These are phyloP conservation scores for Ceratina calcarata DNA, from an alignment of 1,140 invertebrate genomes.

Conservation along the genomic window DNA sequence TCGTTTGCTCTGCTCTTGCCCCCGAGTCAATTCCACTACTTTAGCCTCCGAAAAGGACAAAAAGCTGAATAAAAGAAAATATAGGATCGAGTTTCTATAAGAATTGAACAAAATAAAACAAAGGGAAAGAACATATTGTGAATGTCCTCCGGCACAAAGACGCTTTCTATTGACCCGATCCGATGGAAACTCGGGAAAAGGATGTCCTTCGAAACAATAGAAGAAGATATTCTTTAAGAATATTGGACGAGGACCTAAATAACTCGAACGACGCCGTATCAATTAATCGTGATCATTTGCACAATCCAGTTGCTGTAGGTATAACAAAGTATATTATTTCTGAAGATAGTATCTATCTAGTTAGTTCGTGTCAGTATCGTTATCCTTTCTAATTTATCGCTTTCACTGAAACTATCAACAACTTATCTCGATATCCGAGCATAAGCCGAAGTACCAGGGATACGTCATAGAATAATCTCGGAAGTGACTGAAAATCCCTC, in stretches of 20 bases:
- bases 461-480: neutral
- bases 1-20: neutral
- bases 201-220: constrained; percentile 8
- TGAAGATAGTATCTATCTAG: no score
- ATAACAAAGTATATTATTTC: no score
- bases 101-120: no score
- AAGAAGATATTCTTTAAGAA: neutral
- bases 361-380: no score
- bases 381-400: no score
- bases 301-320: constrained; percentile 6
- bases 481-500: neutral
- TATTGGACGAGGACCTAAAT: neutral
- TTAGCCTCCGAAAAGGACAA: no score
- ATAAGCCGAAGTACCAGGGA: no score
- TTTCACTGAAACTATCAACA: no score
- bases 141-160: constrained; percentile 4
- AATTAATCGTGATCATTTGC: constrained; percentile 27
- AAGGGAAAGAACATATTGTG: neutral
- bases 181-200: neutral
- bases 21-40: neutral
- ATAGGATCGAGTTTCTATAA: no score
- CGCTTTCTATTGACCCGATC: constrained; percentile 26
- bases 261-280: constrained; percentile 13
- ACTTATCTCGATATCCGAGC: no score
- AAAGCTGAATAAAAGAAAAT: no score